Evolutionary conservation across 1,140 invertebrate genomes (phyloP), one percentile per base, ranked within the genome.

Genomic region (Micrasema longulum): DNA sequence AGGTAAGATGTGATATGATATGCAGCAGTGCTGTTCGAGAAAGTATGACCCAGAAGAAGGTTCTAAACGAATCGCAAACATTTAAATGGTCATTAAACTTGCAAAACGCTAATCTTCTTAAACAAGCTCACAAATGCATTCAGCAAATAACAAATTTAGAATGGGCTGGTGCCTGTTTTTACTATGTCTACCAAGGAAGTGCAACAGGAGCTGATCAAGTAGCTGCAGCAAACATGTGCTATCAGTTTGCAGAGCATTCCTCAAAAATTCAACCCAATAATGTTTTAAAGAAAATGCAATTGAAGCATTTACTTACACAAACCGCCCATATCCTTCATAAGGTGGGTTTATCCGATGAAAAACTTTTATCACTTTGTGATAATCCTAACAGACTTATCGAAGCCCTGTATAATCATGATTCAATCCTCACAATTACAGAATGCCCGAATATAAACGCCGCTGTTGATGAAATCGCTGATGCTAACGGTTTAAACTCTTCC

Each of bases 151-250:
- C 81, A 5, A 85, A 85, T 71, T 82, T 85, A 80, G 84, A 85
- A 78, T 85, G 84, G 84, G 83, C 84, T 10, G 83, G 82, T 20
- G 84, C 84, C 4, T 85, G 84, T 73, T 77, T 85, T 22, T 85
- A 85, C 72, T 84, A 84, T 68, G 82, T 85, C 16, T 78, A 84
- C 6, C 82, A 85, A 80, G 84, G 84, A 5, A 83, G 82, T 74
- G 76, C 80, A 12, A 78, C 80, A 57, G 87, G 87, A 3, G 87
- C 86, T 10, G 87, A 89, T 78, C 87, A 88, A 79, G 86, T 89
- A 6, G 86, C 87, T 50, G 87, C 87, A 11, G 84, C 85, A 20
- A 85, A 86, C 62, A 81, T 88, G 67, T 88, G 87, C 72, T 89
- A 86, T 76, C 87, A 88, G 74, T 89, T 87, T 79, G 83, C 85